Evolutionary conservation across 2,113 vertebrate genomes (phyloP), one percentile per base, ranked within the genome.

Genomic region (Chloropsis cyanopogon): DNA sequence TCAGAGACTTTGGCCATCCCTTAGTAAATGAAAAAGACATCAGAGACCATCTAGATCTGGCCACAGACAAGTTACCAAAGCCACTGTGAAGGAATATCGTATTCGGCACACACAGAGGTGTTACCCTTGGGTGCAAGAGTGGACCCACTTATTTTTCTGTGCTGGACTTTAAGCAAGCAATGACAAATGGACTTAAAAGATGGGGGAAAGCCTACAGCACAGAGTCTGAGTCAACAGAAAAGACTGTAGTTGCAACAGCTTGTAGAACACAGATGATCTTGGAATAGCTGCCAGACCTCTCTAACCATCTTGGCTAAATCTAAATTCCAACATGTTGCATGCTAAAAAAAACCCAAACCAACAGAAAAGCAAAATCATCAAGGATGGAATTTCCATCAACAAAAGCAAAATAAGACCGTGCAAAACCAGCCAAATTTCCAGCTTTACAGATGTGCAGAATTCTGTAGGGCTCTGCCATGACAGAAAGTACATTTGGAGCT

Each of bases 21-120:
- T 52, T 56, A 71, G 7, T 42, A 22, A 94, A 77, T 53, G 65
- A 39, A 33, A 79, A 82, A 54, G 33, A 29, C 5, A 42, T 44
- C 44, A 64, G 76, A 83, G 29, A 37, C 16, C 8, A 28, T 23
- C 14, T 37, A 61, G 50, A 26, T 4, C 18, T 69, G 35, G 25
- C 44, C 26, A 65, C 28, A 44, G 28, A 76, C 53, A 52, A 82
- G 29, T n/a, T 59, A 47, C 21, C 29, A 56, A 79, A 82, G 63
- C 57, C 41, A 56, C 17, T 2, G 0, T 25, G 59, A 72, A 77
- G 54, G 57, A 88, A 29, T 60, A 44, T 52, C 0, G 0, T 73
- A 12, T 39, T 41, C 7, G 16, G 21, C 26, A 57, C 21, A 47
- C 8, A 73, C 11, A 39, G 4, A 42, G n/a, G n/a, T 47, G 33